Base-by-base conservation (phyloP, 2,113 vertebrate species). In the Chaetodon auriga region DNA sequence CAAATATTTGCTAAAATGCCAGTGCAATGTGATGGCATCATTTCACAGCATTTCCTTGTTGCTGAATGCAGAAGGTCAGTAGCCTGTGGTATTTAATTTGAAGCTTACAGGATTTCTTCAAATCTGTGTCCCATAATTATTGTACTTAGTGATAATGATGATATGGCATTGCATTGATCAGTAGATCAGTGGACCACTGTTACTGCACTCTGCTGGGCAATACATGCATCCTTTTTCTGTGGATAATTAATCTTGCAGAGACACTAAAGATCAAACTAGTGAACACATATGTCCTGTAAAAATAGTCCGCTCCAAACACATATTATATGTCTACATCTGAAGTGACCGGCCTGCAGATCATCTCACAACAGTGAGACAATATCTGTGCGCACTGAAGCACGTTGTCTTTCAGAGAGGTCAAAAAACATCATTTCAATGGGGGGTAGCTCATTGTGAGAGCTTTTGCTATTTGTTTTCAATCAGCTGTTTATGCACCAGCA, bases 391-490 rank as follows among this genome's bases (percentile, higher is more conserved):
- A 46, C 6, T 21, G 41, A 55, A 71, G 19, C 19, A 21, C 25
- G 2, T 25, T 43, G 30, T 60, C 61, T 51, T 61, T 21, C 30
- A 25, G 30, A 53, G 55, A 48, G 62, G 62, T 81, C 36, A 83
- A 54, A 51, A 81, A 71, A 74, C 70, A 68, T 25, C 53, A 65
- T 76, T 68, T 78, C 23, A 43, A 75, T 78, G 64, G 15, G 25
- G 62, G 12, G 21, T 46, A 70, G 18, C 61, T 69, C 36, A 53
- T 46, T 54, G 61, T 60, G 35, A 19, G 49, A 23, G 19, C n/a
- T 19, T 57, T 55, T 11, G 60, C 64, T 71, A 66, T 88, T 90
- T 81, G 73, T 75, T 71, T 46, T 74, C 70, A 87, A 75, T 90
- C 77, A 89, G 71, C 62, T 69, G 70, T 70, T 84, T 58, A 63